These are phyloP conservation scores for Latrodectus elegans DNA, from an alignment of 2,888 invertebrate species.

Conservation along the genomic window DNA sequence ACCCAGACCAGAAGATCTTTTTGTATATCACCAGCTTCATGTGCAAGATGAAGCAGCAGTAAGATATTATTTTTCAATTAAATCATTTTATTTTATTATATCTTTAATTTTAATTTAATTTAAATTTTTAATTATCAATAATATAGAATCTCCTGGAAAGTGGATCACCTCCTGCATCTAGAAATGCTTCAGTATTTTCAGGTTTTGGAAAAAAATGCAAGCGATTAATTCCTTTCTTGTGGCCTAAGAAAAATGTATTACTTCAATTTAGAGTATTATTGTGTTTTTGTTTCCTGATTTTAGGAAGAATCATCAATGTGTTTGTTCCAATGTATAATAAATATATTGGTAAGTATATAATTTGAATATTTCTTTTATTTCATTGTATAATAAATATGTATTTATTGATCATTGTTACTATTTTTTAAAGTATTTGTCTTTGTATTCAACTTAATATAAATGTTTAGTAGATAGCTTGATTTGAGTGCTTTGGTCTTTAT, in stretches of 20 bases:
- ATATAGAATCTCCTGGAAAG: constrained; percentile 59
- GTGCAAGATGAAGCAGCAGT: constrained; percentile 43
- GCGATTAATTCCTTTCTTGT: constrained; percentile 90
- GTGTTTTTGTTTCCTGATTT: constrained; percentile 85
- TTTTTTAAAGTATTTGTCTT: neutral
- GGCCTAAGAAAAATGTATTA: constrained; percentile 87
- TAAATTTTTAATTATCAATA: neutral
- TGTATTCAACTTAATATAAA: no score
- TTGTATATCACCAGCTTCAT: constrained; percentile 73
- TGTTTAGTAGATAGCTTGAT: no score
- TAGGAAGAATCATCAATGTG: constrained; percentile 90
- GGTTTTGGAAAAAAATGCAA: constrained; percentile 84
- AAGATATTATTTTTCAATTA: constrained; percentile 12
- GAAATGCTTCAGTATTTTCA: constrained; percentile 74
- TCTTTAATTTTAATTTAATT: neutral
- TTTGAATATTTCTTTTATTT: neutral
- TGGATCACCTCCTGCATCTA: constrained; percentile 6
- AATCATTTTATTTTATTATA: neutral
- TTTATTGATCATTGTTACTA: neutral
- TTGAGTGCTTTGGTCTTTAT: no score
- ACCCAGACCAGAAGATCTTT: constrained; percentile 80
- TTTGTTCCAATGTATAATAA: constrained; percentile 95
- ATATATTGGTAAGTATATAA: constrained; percentile 79
- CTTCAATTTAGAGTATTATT: constrained; percentile 88
- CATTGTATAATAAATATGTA: neutral